phyloP scores from a whole-genome alignment of 1,140 invertebrate genomes.

The Bombus impatiens region DNA sequence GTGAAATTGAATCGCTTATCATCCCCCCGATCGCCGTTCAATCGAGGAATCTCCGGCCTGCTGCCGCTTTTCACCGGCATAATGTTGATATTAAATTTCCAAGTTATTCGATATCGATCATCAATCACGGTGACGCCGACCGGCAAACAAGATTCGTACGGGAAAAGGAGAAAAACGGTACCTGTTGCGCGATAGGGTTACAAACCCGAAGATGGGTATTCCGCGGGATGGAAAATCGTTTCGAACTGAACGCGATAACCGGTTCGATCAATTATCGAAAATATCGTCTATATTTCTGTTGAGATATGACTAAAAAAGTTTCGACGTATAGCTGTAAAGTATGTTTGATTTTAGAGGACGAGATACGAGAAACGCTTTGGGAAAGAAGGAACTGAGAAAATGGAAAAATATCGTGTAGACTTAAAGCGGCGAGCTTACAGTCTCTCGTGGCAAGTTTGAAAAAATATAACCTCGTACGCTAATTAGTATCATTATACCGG shows the following conservation, averaged over 20 bases:
- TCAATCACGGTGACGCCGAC: conserved; percentile 44
- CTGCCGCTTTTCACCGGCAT: neutral
- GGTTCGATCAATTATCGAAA: neutral
- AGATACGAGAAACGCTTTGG: neutral
- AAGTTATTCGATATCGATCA: conserved; percentile 49
- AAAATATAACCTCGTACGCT: neutral
- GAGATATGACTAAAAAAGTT: too few species aligned
- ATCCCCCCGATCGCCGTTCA: neutral
- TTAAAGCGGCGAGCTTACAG: neutral
- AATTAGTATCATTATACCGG: neutral
- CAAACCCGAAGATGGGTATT: conserved; percentile 29
- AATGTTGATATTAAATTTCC: conserved; percentile 44
- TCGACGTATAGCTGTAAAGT: too few species aligned
- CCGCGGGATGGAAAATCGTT: neutral
- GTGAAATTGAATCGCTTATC: conserved; percentile 27
- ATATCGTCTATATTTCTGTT: neutral
- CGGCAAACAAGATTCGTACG: conserved; percentile 43
- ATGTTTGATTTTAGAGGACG: neutral
- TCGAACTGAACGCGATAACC: neutral
- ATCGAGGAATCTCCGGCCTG: conserved; percentile 13
- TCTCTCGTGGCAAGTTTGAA: neutral
- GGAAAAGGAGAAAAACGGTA: conserved; percentile 52
- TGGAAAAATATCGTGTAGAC: too few species aligned
- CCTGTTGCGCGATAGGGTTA: conserved; percentile 62
- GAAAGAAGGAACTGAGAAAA: neutral